Base-by-base conservation (phyloP, 1,140 invertebrate species). In the Aphidius ervi region DNA sequence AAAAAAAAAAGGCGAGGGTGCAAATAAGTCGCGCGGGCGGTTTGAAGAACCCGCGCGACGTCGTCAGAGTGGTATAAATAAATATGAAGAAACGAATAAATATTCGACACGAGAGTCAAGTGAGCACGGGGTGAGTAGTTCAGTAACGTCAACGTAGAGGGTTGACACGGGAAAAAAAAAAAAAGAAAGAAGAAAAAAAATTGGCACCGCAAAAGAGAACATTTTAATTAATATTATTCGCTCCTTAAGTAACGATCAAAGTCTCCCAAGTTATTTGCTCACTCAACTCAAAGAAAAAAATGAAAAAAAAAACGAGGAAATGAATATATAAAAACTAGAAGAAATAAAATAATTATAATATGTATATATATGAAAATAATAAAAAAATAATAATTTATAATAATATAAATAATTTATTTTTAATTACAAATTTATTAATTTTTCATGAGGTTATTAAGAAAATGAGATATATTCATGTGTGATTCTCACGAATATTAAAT, bases 151-250 rank as follows among this genome's bases (percentile, higher is more conserved):
- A 16, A 16, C 20, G 54, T 23, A 42, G 42, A 64, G 66, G 60
- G 55, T 55, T 64, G 64, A 66, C 58, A 61, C 41, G 63, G 40
- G 31, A 9, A 37, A 59, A 50, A 50, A 37, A 53, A 46, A 50
- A 63, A 58, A 49, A 55, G 54, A 63, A 58, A 58, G 56, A 55
- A 46, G 31, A 60, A 62, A 70, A 68, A 68, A 74, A 68, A 66
- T 61, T 65, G 64, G 58, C 65, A 56, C 66, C 62, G 67, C 66
- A 64, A 74, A 73, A 73, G 23, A 23, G 71, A 73, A 71, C 73
- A 71, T 75, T 77, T 76, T 78, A 76, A 78, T 79, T 78, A 78
- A 77, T 74, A 76, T 76, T 76, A 76, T 76, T 76, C 69, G 72
- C 74, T 77, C 71, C 68, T 72, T 72, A 69, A 73, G 68, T 71